These are phyloP conservation scores for Arenaria interpres DNA, from an alignment of 2,113 vertebrate genomes.

Conservation along the genomic window DNA sequence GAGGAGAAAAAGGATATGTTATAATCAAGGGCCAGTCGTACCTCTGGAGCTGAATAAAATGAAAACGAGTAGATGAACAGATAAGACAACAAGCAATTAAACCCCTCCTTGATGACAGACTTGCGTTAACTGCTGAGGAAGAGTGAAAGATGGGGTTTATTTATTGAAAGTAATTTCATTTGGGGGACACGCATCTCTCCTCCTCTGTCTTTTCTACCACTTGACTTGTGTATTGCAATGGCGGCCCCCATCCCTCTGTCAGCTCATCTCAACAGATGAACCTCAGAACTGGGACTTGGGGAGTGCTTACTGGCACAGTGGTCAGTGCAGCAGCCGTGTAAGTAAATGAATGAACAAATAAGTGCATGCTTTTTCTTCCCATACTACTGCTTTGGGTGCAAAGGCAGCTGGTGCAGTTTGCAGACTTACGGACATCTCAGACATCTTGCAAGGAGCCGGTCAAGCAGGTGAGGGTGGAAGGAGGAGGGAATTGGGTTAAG, in stretches of 20 bases:
- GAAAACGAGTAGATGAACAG: background rate
- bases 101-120: background rate
- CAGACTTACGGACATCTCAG: background rate
- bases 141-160: background rate
- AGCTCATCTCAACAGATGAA: background rate
- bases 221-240: background rate
- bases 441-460: background rate
- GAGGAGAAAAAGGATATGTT: conserved; percentile 16
- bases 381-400: no score
- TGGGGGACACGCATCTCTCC: background rate
- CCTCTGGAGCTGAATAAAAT: background rate
- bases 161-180: background rate
- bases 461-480: background rate
- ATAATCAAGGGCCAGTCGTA: conserved; percentile 1
- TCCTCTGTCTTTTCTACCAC: background rate
- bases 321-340: background rate
- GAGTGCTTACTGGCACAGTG: background rate
- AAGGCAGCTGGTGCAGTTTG: background rate
- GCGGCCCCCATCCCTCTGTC: background rate
- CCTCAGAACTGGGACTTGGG: background rate
- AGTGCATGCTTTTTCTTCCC: background rate
- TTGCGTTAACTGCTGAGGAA: background rate
- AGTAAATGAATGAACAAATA: background rate
- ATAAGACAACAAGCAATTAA: background rate
- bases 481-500: background rate